Evolutionary conservation across 2,888 invertebrate species (phyloP), one percentile per base, ranked within the genome.

Genomic region (Gortyna flavago): DNA sequence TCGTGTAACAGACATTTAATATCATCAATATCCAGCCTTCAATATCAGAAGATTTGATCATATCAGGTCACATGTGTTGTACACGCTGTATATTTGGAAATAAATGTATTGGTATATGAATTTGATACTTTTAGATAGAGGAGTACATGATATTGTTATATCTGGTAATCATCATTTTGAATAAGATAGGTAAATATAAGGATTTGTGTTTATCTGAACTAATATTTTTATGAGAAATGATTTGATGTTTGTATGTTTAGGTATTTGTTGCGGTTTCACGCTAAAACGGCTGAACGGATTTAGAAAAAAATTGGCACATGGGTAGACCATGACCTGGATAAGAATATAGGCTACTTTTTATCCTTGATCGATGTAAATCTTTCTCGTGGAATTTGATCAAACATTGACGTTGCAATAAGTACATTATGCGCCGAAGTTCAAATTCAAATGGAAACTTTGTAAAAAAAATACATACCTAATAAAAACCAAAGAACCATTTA

Each of bases 1-100:
- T 68, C 66, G 25, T 79, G 18, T 65, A 21, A 38, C 65, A 38
- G 69, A 59, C 18, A 79, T 79, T 38, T 70, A 66, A 84, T 83
- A 75, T 32, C 72, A 71, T 75, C 71, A 75, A 72, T 79, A 87
- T 71, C 54, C 32, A 67, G 64, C 54, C 18, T 76, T 62, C 80
- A 67, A 86, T 86, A 80, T 44, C 29, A 57, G 65, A 76, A 62
- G 41, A 79, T 78, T 72, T 64, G 61, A 72, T 77, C 75, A 72
- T 80, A 75, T 61, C 2, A 68, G n/a, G 72, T 65, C 67, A 61
- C 84, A 86, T 83, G 62, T 86, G 77, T 72, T 72, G 69, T 80
- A 21, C 11, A n/a, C 11, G 44, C 7, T 48, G 21, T 8, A n/a
- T 65, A 75, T 80, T 72, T 51, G n/a, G 57, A 38, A 69, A 65